Percentiles rank a stretch among this genome's conserved stretches.
phyloP scores from a whole-genome alignment of 2,113 vertebrate species.

The Menura novaehollandiae region DNA sequence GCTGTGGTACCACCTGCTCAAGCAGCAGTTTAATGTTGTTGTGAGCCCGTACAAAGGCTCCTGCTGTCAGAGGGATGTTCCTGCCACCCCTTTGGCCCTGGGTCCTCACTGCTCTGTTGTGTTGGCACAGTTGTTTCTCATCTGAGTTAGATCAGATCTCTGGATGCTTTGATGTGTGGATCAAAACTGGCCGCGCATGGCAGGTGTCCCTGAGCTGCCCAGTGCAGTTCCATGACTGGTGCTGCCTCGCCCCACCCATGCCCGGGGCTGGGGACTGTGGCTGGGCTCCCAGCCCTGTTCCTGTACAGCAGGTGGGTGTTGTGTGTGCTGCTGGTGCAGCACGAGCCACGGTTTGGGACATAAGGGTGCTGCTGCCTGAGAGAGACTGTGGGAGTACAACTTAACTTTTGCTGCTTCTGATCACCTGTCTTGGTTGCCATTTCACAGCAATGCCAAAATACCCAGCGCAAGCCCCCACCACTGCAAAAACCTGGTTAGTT shows the following conservation, averaged over 20 bases:
- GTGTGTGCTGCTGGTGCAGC: background rate
- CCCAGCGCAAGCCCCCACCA: too few relatives aligned
- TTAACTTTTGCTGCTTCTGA: background rate
- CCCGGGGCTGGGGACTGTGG: rapidly evolving
- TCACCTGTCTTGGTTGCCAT: rapidly evolving
- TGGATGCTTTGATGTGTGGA: background rate
- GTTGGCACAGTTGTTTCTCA: background rate
- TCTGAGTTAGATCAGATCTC: background rate
- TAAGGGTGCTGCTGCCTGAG: background rate
- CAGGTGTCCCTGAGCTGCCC: background rate
- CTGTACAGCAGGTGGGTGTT: rapidly evolving
- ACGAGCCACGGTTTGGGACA: rapidly evolving
- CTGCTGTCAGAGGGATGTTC: background rate
- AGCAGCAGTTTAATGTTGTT: background rate
- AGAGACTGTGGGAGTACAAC: background rate
- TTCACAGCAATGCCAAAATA: background rate
- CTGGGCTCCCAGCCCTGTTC: too few relatives aligned
- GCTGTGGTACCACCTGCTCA: background rate
- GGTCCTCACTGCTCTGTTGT: background rate
- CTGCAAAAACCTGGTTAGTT: background rate
- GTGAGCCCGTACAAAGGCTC: background rate
- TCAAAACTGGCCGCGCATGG: rapidly evolving
- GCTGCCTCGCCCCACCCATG: rapidly evolving
- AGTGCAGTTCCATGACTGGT: rapidly evolving
- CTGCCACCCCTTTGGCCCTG: background rate